Evolutionary conservation across 2,797 vertebrate species (phyloP).

Genomic region (Sparidentex hasta): DNA sequence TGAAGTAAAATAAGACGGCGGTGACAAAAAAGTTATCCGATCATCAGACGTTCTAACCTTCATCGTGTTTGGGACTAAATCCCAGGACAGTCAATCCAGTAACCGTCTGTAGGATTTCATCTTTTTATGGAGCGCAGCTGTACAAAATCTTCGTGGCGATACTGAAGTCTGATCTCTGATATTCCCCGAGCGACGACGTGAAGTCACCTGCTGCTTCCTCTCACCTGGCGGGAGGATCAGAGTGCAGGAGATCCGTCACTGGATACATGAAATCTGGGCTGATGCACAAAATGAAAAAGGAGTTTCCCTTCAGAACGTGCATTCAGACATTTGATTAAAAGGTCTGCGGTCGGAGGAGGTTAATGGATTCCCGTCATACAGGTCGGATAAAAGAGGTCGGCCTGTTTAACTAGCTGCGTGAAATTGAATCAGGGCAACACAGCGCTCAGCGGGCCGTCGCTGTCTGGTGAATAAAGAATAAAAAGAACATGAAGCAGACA

Average conservation of each 20-base stretch:
- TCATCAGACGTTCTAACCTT: too few species aligned
- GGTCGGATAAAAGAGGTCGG: neutral
- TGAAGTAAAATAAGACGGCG: too few species aligned
- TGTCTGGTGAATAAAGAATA: neutral
- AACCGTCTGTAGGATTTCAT: too few species aligned
- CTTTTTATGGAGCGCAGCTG: too few species aligned
- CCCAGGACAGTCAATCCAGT: too few species aligned
- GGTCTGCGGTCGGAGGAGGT: neutral
- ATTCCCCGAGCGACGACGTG: too few species aligned
- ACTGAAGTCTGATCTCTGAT: too few species aligned
- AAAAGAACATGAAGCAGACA: slow-evolving; percentile 7
- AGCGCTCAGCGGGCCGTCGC: slow-evolving; percentile 1
- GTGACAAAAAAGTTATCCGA: too few species aligned
- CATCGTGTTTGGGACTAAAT: too few species aligned
- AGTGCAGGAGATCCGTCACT: neutral
- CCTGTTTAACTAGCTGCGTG: slow-evolving; percentile 8
- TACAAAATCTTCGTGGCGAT: too few species aligned
- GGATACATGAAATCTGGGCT: neutral
- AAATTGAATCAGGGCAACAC: neutral
- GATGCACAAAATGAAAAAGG: neutral
- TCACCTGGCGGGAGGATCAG: neutral
- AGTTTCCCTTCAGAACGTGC: neutral
- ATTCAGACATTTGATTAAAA: neutral
- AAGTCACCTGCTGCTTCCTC: too few species aligned
- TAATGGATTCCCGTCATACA: neutral